Base-by-base conservation (phyloP, 30 jellyfish, hydroid and myxozoan species). In the Nemopilema nomurai region DNA sequence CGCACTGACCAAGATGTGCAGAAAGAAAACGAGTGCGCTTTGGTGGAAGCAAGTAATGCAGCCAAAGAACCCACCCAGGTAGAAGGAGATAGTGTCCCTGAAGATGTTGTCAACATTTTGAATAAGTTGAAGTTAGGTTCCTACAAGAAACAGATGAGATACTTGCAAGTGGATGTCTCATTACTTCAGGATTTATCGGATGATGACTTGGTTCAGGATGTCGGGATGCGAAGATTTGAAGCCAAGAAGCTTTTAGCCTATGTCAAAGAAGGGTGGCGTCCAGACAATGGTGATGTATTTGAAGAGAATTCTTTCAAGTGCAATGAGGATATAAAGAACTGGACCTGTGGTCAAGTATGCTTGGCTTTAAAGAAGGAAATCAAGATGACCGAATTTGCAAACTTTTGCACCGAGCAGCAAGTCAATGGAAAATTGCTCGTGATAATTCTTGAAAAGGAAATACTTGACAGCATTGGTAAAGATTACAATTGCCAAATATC, bases 401-500 rank as follows among this genome's bases (percentile, higher is more conserved):
- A 76, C 52, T 76, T 76, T 51, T 76, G 85, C 62, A 49, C 62
- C 4, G 33, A 30, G 23, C 52, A 76, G 9, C 33, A 76, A 76
- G 85, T 76, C 18, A 32, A 76, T 76, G 85, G 85, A 49, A 76
- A 24, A 51, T 51, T 76, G 66, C 85, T 76, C 26, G 21, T 51
- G 28, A 76, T 49, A 20, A 76, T 76, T 51, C 24, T 76, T 18
- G 74, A 76, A 22, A 49, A 76, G 23, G 76, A 49, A 3, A 22
- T 76, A 19, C 52, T 76, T 25, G 74, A 76, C 20, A 76, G 85
- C 51, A 50, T 76, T 8, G 3, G 74, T 13, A 74, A 76, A 0
- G 85, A 76, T 1, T 76, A n/a, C 33, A 71, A 24, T 6, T 0
- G 22, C 13, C 28, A 62, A 4, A 51, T 76, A 20, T 49, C 85